Evolutionary conservation across 2,888 invertebrate genomes (phyloP).

Genomic region (Athalia cordata): DNA sequence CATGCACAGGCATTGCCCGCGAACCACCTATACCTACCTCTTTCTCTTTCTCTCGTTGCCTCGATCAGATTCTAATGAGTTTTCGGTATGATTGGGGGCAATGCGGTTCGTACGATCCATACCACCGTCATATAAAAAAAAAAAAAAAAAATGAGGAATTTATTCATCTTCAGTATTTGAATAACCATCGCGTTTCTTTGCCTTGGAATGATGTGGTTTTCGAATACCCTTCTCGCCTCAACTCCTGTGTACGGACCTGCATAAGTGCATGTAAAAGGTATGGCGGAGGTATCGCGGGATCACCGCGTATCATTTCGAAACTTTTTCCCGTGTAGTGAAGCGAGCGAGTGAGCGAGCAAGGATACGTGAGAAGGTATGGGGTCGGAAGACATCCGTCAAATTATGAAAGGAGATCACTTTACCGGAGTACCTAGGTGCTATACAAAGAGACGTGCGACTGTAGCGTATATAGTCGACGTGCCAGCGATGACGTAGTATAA

Average conservation of each 20-base stretch:
- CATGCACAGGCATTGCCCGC: not conserved
- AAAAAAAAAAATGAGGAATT: too few relatives aligned
- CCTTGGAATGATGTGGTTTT: not conserved
- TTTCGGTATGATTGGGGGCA: not conserved
- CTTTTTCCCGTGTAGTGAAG: conserved; percentile 22
- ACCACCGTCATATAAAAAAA: not conserved
- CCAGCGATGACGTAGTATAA: too few relatives aligned
- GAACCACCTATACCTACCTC: not conserved
- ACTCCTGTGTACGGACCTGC: not conserved
- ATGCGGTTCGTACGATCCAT: not conserved
- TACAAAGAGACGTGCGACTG: too few relatives aligned
- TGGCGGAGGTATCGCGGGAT: not conserved
- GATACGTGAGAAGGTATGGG: conserved; percentile 23
- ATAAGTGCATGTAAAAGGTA: not conserved
- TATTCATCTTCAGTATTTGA: too few relatives aligned
- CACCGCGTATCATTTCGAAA: conserved; percentile 12
- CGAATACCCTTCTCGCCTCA: conserved; percentile 3
- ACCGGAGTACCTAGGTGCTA: not conserved
- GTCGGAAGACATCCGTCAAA: conserved; percentile 37
- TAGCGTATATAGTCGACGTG: too few relatives aligned
- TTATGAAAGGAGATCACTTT: conserved; percentile 35
- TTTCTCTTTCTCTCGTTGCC: not conserved
- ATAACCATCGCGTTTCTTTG: too few relatives aligned
- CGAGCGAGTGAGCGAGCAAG: conserved; percentile 15
- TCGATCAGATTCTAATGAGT: too few relatives aligned